Evolutionary conservation across 1,140 invertebrate genomes (phyloP), one percentile per base, ranked within the genome.

Genomic region (Cheumatopsyche charites): DNA sequence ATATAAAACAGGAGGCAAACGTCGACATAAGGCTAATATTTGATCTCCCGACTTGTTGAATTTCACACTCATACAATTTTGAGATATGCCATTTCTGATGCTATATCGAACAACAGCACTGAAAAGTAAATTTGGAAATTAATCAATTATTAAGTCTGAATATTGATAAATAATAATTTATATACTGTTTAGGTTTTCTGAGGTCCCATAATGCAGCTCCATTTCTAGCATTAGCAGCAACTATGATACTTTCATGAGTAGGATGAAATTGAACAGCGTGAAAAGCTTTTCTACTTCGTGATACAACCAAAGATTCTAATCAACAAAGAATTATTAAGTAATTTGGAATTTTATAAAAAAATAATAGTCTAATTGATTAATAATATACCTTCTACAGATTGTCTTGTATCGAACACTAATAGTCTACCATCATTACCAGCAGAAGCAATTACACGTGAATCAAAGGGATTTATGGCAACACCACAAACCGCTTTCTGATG

Each of bases 261-360:
- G 95, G 95, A 83, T 96, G 95, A 79, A 93, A 96, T 88, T 92
- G 92, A 5, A 96, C 94, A 11, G 93, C 92, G 83, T 97, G 94
- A 85, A 96, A 96, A 17, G 94, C 80, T 73, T 82, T 83, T 7
- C 82, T 73, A 67, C 82, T 83, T 15, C 82, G 80, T 0, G 81
- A 80, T 77, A 85, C 80, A 45, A 84, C 81, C 68, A 84, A 42
- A 0, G 81, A 85, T 72, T 83, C 81, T 85, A 75, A 11, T 21
- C 17, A 26, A 13, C 23, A 61, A 21, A n/a, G 41, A 42, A 42
- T 42, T 42, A 42, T 42, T 42, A 5, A 42, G 5, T 12, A 12
- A 42, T 42, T 42, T 49, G 45, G 15, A 11, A 7, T 13, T 7
- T 42, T 13, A 42, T 42, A 42, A 42, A 7, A 42, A 13, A 7